Base-by-base conservation (phyloP, 2,113 vertebrate species). In the Gila orcuttii region DNA sequence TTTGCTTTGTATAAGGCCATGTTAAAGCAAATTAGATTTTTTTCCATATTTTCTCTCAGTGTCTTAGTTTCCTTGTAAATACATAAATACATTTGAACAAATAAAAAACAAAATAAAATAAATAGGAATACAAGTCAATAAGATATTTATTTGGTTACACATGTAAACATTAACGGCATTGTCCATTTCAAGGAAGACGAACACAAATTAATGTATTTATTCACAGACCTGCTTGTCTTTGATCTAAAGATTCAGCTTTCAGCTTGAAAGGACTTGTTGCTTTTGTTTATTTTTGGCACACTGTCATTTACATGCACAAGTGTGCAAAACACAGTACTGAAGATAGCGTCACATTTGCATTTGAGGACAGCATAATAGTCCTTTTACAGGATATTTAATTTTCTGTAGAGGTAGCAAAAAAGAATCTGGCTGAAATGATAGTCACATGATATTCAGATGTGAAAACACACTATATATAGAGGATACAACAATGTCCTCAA, bases 181-280 rank as follows among this genome's bases (percentile, higher is more conserved):
- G 4, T 68, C 10, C 1, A 23, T 11, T 39, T 36, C 5, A 36
- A 23, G 6, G 3, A 55, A n/a, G 10, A 83, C n/a, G 0, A 36
- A 36, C 23, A 31, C 12, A 66, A 28, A 7, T 2, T 73, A 1
- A n/a, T 71, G 19, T 25, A 10, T 33, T 82, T 31, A 71, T 39
- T n/a, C 25, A 36, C 19, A 28, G 28, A 12, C 13, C 1, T 9
- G 33, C 2, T 19, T 47, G n/a, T 11, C 9, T 69, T 57, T 55
- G 81, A 71, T 36, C 64, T 19, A 15, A 13, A 55, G 15, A 50
- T n/a, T 52, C 6, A 76, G 39, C 9, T 42, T 74, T 47, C 2
- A 47, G 73, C n/a, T 47, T 76, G 28, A 81, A 31, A 81, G 79
- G 42, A 81, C 50, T 31, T 9, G 2, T 36, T n/a, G 59, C 59